Evolutionary conservation across 2,113 vertebrate genomes (phyloP), one percentile per base, ranked within the genome.

Genomic region (Axis porcinus): DNA sequence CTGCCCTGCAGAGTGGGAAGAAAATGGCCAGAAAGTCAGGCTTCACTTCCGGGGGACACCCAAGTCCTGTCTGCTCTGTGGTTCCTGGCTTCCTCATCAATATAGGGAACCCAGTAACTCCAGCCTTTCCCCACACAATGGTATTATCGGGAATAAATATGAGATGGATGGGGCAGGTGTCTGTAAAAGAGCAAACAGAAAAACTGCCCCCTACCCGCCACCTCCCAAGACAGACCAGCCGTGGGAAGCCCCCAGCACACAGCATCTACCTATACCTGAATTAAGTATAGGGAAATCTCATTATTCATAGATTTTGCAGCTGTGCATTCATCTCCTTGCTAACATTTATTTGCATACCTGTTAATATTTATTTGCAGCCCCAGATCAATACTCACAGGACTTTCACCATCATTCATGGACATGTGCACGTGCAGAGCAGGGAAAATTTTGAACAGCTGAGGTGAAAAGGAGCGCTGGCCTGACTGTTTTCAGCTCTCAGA

Each of bases 401-500:
- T 40, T 28, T 28, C 7, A 4, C 0, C 2, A 16, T 50, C 70
- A 81, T 11, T 81, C 2, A 11, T 6, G 36, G 27, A 36, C 27
- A 25, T 0, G 2, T 4, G 12, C 67, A 3, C 1, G 0, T 2
- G 25, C 45, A n/a, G 5, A 55, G 67, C 2, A 14, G 67, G 79
- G 70, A 76, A 25, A 43, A 27, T 43, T 43, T 43, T 1, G 6
- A 23, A 8, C 2, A 55, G 50, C 52, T 23, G 25, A 57, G 43
- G 43, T 19, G 50, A 40, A 79, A 50, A 16, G 13, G 58, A 0
- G 4, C 81, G 4, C 43, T 45, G 43, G 55, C 36, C 54, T 52
- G 36, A 27, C 33, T 28, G 40, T 45, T 30, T 74, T 47, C 62
- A 28, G 60, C 30, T 36, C 58, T 23, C 54, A 33, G 11, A 21